A percentile compares a stretch with the other conserved stretches of the same genome.
Conservation (phyloP, 1,140 invertebrate genomes). For the Tetramorium alpestre region DNA sequence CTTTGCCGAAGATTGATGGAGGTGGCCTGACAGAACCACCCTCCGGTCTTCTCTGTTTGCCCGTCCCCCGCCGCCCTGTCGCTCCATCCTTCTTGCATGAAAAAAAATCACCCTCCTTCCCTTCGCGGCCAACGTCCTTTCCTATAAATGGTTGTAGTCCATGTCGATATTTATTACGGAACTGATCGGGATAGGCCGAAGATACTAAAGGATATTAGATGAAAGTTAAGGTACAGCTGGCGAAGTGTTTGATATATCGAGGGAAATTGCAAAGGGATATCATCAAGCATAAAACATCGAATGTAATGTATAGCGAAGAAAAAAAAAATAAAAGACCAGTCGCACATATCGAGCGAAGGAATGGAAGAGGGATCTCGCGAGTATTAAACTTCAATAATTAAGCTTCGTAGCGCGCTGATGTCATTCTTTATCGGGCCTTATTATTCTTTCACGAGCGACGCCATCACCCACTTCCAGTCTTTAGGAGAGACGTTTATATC, state of each 20-base stretch:
- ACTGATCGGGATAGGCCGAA: neutral
- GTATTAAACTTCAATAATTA: slow-evolving; percentile 12
- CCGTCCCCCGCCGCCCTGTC: slow-evolving; percentile 8
- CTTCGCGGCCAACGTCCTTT: slow-evolving; percentile 15
- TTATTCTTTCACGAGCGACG: neutral
- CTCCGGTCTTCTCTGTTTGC: slow-evolving; percentile 45
- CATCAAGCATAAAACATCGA: neutral
- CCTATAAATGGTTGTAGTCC: slow-evolving; percentile 54
- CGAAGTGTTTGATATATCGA: slow-evolving; percentile 14
- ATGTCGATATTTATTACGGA: slow-evolving; percentile 68
- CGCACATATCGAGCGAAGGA: neutral
- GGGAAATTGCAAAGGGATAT: neutral
- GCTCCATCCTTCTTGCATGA: slow-evolving; percentile 42
- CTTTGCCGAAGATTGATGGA: slow-evolving; percentile 84
- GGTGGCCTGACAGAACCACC: slow-evolving; percentile 73
- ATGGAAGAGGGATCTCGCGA: neutral
- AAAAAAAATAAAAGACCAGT: neutral
- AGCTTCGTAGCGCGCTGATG: neutral
- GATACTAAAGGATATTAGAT: neutral
- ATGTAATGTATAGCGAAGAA: neutral
- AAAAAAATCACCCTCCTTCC: slow-evolving; percentile 56
- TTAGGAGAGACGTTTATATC: neutral
- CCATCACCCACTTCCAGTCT: neutral
- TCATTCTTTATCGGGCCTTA: neutral
- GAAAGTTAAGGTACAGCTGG: neutral